These are phyloP conservation scores for Sphinx pinastri DNA, from an alignment of 2,888 invertebrate species.

Conservation along the genomic window DNA sequence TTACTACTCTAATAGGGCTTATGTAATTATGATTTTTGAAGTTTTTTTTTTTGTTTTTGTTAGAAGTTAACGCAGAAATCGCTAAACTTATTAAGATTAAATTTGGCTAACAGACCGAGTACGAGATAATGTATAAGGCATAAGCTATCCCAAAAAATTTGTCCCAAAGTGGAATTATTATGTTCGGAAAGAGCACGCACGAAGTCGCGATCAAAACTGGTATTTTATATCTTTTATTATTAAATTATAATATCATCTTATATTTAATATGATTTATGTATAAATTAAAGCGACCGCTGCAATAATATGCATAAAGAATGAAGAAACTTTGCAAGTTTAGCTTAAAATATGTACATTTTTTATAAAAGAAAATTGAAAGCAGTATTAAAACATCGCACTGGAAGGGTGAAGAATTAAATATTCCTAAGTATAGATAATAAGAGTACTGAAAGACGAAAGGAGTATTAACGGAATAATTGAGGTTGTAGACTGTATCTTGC, in stretches of 20 bases:
- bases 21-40: too few species aligned
- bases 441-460: background rate
- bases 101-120: too few species aligned
- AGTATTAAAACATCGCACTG: background rate
- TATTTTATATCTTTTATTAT: background rate
- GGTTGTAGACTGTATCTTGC: background rate
- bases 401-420: background rate
- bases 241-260: background rate
- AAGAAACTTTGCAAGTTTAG: background rate
- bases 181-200: too few species aligned
- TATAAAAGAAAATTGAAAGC: background rate
- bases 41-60: too few species aligned
- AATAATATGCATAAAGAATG: background rate
- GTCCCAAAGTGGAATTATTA: too few species aligned
- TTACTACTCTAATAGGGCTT: too few species aligned
- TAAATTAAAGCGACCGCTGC: slow-evolving; percentile 2
- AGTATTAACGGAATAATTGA: background rate
- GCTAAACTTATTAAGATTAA: too few species aligned
- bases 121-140: too few species aligned
- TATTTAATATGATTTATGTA: background rate
- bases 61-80: too few species aligned
- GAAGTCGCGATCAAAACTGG: background rate
- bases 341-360: slow-evolving; percentile 16
- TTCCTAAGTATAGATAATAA: background rate
- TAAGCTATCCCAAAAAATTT: too few species aligned